Conservation (phyloP, 2,888 invertebrate species). For the Diaprepes abbreviatus region DNA sequence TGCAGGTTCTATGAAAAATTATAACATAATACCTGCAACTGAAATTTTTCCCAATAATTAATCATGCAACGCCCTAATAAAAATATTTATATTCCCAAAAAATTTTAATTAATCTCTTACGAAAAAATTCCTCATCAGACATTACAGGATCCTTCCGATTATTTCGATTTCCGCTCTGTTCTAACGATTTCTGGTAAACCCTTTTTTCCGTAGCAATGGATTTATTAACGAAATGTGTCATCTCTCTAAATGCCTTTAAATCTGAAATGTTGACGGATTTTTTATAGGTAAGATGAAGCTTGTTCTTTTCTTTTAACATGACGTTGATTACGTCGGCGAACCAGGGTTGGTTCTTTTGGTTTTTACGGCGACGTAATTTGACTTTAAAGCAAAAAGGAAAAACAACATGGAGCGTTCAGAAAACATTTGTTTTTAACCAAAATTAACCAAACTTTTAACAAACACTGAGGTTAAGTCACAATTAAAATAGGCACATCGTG, state of each 20-base stretch:
- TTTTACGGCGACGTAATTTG: not conserved
- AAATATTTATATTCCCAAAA: too few relatives aligned
- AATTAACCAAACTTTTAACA: too few relatives aligned
- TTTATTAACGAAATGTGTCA: not conserved
- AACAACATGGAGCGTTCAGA: not conserved
- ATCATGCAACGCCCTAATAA: too few relatives aligned
- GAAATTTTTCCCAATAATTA: too few relatives aligned
- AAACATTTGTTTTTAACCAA: not conserved
- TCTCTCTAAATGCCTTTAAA: not conserved
- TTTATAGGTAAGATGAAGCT: not conserved
- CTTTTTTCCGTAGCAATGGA: not conserved
- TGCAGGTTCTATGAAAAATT: too few relatives aligned
- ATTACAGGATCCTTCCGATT: not conserved
- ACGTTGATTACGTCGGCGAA: not conserved
- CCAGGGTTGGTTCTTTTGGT: not conserved
- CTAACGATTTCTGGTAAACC: not conserved
- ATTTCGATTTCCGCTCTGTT: not conserved
- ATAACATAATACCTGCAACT: too few relatives aligned
- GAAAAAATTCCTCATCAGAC: conserved; percentile 12
- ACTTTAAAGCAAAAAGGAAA: not conserved
- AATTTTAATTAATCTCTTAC: conserved; percentile 2
- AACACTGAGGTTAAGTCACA: too few relatives aligned
- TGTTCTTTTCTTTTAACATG: not conserved
- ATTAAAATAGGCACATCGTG: too few relatives aligned
- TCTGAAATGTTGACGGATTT: not conserved